Conservation (phyloP, 37 sponge, comb jelly and placozoan genomes). For the Oopsacas minuta region DNA sequence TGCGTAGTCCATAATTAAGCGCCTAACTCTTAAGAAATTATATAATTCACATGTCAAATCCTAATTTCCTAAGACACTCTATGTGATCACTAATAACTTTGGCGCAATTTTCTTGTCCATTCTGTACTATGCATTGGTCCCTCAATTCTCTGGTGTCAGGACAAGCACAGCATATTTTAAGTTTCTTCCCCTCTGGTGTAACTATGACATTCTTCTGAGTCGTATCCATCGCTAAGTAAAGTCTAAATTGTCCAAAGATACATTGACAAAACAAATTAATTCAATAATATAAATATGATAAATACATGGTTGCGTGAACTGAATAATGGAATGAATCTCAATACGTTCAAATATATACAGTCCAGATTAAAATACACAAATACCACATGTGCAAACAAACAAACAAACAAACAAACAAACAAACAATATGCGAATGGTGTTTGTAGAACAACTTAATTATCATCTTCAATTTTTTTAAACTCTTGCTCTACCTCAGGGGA, state of each 20-base stretch:
- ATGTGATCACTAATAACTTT: slow-evolving; percentile 81
- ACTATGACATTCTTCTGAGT: neutral
- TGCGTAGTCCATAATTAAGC: too few species aligned
- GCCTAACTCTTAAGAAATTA: neutral
- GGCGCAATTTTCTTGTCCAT: slow-evolving; percentile 77
- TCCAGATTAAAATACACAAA: neutral
- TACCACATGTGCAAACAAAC: neutral
- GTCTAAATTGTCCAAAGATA: too few species aligned
- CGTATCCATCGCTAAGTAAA: neutral
- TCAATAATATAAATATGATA: too few species aligned
- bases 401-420: slow-evolving; percentile 16
- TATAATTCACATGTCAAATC: slow-evolving; percentile 56
- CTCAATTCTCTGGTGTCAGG: slow-evolving; percentile 78
- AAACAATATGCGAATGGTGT: too few species aligned
- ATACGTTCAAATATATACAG: too few species aligned
- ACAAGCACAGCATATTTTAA: slow-evolving; percentile 91
- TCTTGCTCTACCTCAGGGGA: neutral
- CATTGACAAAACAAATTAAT: too few species aligned
- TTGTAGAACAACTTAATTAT: too few species aligned
- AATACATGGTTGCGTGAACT: too few species aligned
- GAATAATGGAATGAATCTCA: too few species aligned
- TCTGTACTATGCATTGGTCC: slow-evolving; percentile 76
- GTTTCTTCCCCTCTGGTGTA: slow-evolving; percentile 42
- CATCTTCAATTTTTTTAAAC: neutral
- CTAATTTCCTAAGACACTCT: slow-evolving; percentile 67